A percentile compares a stretch with the other conserved stretches of the same genome.
Conservation (phyloP, 2,888 invertebrate genomes). For the Drosophila longiperda region DNA sequence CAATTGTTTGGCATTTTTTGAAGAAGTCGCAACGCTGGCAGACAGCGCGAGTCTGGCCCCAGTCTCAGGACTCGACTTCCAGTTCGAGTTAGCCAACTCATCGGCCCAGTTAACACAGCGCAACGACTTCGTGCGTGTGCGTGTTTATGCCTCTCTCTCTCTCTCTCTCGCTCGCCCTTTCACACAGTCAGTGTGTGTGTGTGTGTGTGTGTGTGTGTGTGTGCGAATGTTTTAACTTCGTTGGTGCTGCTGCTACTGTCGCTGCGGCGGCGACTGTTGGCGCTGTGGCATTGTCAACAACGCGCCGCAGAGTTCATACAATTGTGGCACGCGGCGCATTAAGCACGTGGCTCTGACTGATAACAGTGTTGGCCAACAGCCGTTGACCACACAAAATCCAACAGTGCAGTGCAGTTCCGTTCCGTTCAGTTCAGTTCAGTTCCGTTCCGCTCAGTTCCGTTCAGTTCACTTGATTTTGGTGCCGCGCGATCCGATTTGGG, state of each 20-base stretch:
- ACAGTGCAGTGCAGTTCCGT: neutral
- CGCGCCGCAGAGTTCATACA: constrained; percentile 72
- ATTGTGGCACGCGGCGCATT: constrained; percentile 80
- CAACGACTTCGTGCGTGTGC: constrained; percentile 58
- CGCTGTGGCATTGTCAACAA: constrained; percentile 74
- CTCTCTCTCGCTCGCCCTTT: constrained; percentile 5
- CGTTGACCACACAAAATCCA: constrained; percentile 9
- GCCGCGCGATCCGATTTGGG: constrained; percentile 25
- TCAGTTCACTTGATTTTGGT: constrained; percentile 3
- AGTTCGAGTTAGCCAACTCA: constrained; percentile 56
- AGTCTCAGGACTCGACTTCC: constrained; percentile 23
- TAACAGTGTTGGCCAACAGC: constrained; percentile 51
- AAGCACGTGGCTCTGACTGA: constrained; percentile 78
- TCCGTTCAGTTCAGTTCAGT: constrained; percentile 1
- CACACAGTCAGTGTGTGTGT: constrained; percentile 3
- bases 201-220: neutral
- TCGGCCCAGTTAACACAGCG: constrained; percentile 58
- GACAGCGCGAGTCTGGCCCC: constrained; percentile 52
- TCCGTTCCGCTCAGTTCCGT: neutral
- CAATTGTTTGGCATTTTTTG: constrained; percentile 74
- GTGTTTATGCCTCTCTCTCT: constrained; percentile 27
- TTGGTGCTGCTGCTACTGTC: constrained; percentile 42
- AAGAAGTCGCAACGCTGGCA: constrained; percentile 63
- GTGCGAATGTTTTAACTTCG: constrained; percentile 56
- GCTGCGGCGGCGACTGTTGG: constrained; percentile 47